Percentiles rank a stretch among this genome's conserved stretches.
Evolutionary conservation across 2,888 invertebrate genomes (phyloP).

Genomic region (Shargacucullia verbasci): DNA sequence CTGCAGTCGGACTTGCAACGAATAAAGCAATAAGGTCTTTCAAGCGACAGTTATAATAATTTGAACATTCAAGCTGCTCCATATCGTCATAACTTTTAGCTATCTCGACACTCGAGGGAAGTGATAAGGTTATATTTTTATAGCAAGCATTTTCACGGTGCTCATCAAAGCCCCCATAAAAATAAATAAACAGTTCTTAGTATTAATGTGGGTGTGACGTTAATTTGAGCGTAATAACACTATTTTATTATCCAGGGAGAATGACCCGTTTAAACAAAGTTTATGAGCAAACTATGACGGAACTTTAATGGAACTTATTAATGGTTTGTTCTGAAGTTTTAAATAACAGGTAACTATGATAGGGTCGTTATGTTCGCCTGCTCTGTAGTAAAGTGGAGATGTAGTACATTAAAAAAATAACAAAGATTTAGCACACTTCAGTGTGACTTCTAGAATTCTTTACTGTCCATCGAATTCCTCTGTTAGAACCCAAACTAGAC

Average conservation of each 20-base stretch:
- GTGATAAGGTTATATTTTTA: slow-evolving; percentile 9
- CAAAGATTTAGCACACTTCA: no score
- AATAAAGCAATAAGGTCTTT: no score
- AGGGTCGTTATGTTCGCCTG: slow-evolving; percentile 40
- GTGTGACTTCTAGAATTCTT: no score
- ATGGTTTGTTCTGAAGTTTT: slow-evolving; percentile 37
- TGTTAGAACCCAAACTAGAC: no score
- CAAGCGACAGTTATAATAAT: no score
- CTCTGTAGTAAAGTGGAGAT: slow-evolving; percentile 6
- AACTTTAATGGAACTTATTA: slow-evolving; percentile 45
- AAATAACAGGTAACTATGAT: slow-evolving; percentile 42
- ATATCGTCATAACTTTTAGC: slow-evolving; percentile 11
- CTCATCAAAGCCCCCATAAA: slow-evolving; percentile 32
- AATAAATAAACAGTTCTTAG: slow-evolving; percentile 27
- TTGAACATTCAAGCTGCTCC: no score
- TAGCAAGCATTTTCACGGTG: slow-evolving; percentile 10
- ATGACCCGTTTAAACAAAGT: slow-evolving; percentile 34
- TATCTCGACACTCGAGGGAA: slow-evolving; percentile 32
- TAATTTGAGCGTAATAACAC: slow-evolving; percentile 33
- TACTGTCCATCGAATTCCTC: no score
- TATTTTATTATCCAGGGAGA: slow-evolving; percentile 41
- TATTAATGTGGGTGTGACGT: slow-evolving; percentile 42
- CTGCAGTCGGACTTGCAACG: no score
- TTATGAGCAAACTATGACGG: slow-evolving; percentile 39
- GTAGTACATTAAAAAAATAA: neutral